Conservation (phyloP, 2,113 vertebrate species). For the Semnornis frantzii region DNA sequence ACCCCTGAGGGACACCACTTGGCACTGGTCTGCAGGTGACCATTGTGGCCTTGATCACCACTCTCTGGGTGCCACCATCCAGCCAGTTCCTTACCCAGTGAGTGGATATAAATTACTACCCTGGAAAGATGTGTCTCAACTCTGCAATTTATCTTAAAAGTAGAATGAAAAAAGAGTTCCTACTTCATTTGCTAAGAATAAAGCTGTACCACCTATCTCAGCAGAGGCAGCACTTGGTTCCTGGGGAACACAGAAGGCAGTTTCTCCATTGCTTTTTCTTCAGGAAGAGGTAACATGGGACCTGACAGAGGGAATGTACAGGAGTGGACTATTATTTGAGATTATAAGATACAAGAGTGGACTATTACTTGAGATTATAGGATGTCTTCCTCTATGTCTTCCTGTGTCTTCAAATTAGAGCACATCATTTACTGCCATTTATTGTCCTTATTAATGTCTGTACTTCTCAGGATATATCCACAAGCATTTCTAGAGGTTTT, state of each 20-base stretch:
- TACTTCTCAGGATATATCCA: background rate
- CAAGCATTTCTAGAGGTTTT: background rate
- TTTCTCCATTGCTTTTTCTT: background rate
- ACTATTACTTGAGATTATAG: too few relatives aligned
- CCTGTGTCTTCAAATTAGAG: background rate
- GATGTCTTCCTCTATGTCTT: background rate
- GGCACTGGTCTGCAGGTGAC: too few relatives aligned
- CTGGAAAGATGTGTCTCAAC: background rate
- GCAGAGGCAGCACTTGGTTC: background rate
- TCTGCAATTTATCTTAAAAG: background rate
- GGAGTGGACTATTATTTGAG: too few relatives aligned
- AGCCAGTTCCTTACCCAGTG: too few relatives aligned
- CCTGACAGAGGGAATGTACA: background rate
- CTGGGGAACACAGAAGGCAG: background rate
- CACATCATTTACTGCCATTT: background rate
- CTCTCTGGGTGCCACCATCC: too few relatives aligned
- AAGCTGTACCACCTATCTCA: background rate
- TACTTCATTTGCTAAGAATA: background rate
- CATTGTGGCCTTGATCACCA: too few relatives aligned
- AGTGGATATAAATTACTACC: background rate
- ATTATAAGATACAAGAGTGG: background rate
- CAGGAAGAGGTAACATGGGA: background rate
- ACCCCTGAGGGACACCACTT: too few relatives aligned
- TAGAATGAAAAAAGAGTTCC: background rate
- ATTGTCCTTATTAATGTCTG: background rate